These are phyloP conservation scores for Phenacoccus solenopsis DNA, from an alignment of 1,140 invertebrate species.

Conservation along the genomic window DNA sequence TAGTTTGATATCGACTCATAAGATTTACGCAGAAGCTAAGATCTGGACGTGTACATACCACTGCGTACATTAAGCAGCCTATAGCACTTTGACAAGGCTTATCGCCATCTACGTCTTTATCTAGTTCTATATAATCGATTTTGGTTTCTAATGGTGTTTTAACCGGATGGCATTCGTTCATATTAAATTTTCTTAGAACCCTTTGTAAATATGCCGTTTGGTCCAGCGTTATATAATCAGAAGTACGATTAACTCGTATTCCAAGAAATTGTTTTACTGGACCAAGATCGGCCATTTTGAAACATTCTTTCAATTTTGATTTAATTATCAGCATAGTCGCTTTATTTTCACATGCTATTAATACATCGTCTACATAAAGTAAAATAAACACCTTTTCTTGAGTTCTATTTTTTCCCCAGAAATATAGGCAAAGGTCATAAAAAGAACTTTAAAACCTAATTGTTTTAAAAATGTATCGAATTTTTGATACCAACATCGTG, in stretches of 20 bases:
- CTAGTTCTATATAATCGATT: neutral
- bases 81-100: conserved; percentile 9
- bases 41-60: conserved; percentile 28
- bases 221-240: neutral
- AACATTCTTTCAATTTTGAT: neutral
- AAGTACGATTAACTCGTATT: conserved; percentile 18
- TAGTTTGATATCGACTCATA: conserved; percentile 29
- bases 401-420: neutral
- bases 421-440: conserved; percentile 11
- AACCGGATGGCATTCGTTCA: neutral
- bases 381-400: neutral
- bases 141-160: neutral
- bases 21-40: conserved; percentile 27
- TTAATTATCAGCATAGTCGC: neutral
- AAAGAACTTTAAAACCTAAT: neutral
- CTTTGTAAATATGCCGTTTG: neutral
- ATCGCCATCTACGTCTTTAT: neutral
- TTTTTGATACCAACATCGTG: conserved; percentile 28
- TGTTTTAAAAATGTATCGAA: conserved; percentile 27
- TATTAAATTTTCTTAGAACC: neutral
- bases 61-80: conserved; percentile 28
- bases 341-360: conserved; percentile 7
- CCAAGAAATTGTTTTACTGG: conserved; percentile 2
- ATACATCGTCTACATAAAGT: conserved; percentile 20
- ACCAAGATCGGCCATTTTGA: conserved; percentile 17